A percentile compares a stretch with the other conserved stretches of the same genome.
These are phyloP conservation scores for Imbricaverruca yamaguchii DNA, from an alignment of 2,888 invertebrate species.

Conservation along the genomic window DNA sequence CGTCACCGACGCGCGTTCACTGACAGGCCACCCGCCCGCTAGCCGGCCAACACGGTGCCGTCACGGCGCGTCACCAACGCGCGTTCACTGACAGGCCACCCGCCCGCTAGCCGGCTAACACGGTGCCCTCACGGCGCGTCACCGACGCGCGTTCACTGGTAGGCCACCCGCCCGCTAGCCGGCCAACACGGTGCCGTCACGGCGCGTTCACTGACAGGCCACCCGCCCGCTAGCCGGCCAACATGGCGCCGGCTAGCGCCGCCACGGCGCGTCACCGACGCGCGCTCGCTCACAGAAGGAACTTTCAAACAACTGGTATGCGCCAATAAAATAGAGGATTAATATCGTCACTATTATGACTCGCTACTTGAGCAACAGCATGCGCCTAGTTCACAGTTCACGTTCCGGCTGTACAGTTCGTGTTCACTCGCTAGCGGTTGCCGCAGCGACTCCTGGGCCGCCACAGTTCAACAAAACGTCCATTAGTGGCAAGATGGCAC, in stretches of 20 bases:
- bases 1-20: too few species aligned
- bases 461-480: background rate
- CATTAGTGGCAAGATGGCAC: background rate
- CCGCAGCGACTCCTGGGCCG: background rate
- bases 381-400: background rate
- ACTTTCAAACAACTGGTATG: background rate
- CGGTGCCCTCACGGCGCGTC: too few species aligned
- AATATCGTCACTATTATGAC: background rate
- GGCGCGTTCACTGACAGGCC: too few species aligned
- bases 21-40: too few species aligned
- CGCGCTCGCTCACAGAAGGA: background rate
- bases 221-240: too few species aligned
- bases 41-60: background rate
- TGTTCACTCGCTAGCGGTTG: too few species aligned
- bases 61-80: background rate
- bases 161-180: too few species aligned
- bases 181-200: too few species aligned
- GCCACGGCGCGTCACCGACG: background rate
- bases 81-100: too few species aligned
- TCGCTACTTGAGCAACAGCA: constrained; percentile 6
- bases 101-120: too few species aligned
- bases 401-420: background rate
- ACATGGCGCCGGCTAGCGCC: background rate
- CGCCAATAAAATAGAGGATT: constrained; percentile 9
- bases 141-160: too few species aligned